These are phyloP conservation scores for Pollenia angustigena DNA, from an alignment of 2,888 invertebrate genomes.

Conservation along the genomic window DNA sequence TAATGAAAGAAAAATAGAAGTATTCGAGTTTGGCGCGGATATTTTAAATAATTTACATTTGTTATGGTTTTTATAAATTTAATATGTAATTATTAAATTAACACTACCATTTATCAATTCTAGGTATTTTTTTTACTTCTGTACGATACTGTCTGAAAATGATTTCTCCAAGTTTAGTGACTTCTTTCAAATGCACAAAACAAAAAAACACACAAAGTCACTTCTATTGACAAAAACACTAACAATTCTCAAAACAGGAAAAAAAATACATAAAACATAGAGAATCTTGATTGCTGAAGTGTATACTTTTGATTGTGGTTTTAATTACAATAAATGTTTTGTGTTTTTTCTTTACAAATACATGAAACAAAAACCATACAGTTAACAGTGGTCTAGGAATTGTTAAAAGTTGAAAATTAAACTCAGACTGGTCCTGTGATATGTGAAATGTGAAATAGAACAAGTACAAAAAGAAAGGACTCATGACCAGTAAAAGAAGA, in stretches of 20 bases:
- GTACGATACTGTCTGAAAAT: background rate
- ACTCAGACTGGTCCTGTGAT: too few species aligned
- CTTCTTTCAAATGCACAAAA: conserved; percentile 56
- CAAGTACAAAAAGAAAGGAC: too few species aligned
- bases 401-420: background rate
- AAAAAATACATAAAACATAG: conserved; percentile 31
- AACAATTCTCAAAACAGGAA: conserved; percentile 15
- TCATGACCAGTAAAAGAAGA: too few species aligned
- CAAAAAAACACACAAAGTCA: conserved; percentile 43
- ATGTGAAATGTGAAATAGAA: too few species aligned
- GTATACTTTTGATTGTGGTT: conserved; percentile 77
- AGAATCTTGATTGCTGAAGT: conserved; percentile 70
- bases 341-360: conserved; percentile 63
- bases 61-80: background rate
- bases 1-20: too few species aligned
- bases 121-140: conserved; percentile 1
- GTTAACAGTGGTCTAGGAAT: conserved; percentile 39
- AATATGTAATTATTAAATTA: conserved; percentile 20
- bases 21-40: too few species aligned
- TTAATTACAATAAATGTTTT: conserved; percentile 77
- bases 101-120: conserved; percentile 28
- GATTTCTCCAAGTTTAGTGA: conserved; percentile 63
- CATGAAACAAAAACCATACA: conserved; percentile 23
- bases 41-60: too few species aligned
- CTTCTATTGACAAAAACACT: conserved; percentile 58